Conservation (phyloP, 2,113 vertebrate species). For the Tupaia chinensis region DNA sequence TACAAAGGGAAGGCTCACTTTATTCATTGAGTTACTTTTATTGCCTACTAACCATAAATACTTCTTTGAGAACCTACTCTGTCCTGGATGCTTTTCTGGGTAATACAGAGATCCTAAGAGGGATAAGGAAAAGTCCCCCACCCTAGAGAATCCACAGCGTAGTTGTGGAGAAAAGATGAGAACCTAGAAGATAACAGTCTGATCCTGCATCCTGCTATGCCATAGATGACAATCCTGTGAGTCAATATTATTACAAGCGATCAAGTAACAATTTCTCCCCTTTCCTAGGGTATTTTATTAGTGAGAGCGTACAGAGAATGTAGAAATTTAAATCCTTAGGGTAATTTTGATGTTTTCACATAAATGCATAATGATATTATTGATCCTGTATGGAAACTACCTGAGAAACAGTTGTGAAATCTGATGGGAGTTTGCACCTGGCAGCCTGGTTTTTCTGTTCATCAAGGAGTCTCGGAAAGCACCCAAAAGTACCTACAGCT, state of each 20-base stretch:
- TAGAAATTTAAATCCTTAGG: constrained; percentile 71
- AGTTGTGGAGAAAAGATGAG: constrained; percentile 22
- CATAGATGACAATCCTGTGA: neutral
- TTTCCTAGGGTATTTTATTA: constrained; percentile 46
- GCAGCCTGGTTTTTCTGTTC: constrained; percentile 33
- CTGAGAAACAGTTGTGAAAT: constrained; percentile 56
- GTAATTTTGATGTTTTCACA: constrained; percentile 79
- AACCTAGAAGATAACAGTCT: neutral
- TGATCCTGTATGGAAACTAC: constrained; percentile 63
- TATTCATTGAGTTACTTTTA: neutral
- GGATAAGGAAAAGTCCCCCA: neutral
- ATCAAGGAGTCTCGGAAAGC: constrained; percentile 26
- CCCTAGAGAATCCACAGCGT: neutral
- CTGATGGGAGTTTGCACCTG: constrained; percentile 73
- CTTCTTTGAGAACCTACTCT: neutral
- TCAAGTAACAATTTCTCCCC: neutral
- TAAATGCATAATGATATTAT: constrained; percentile 74
- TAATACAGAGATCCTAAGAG: neutral
- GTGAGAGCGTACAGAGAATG: constrained; percentile 70
- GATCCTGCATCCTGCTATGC: neutral
- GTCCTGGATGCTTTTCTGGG: neutral
- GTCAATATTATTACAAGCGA: neutral
- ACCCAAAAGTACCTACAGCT: neutral
- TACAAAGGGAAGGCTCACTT: neutral
- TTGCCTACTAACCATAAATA: neutral